phyloP scores from a whole-genome alignment of 1,140 invertebrate species.

The Pemphigus obesinymphae region DNA sequence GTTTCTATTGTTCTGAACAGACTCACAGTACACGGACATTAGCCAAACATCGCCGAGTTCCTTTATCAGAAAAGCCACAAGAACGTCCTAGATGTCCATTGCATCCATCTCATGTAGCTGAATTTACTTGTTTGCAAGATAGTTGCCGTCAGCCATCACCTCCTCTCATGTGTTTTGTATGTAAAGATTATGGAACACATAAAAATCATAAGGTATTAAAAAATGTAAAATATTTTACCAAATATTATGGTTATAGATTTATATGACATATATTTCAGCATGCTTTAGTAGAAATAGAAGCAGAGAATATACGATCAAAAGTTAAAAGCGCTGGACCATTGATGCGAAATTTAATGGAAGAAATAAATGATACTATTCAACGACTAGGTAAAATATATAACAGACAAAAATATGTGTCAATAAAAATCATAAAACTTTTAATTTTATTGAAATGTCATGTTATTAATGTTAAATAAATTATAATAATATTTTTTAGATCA shows the following conservation, averaged over 20 bases:
- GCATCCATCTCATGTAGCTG: slow-evolving; percentile 58
- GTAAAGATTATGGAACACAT: slow-evolving; percentile 60
- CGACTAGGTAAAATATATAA: slow-evolving; percentile 51
- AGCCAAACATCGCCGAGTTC: slow-evolving; percentile 57
- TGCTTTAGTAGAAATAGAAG: slow-evolving; percentile 57
- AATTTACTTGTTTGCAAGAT: slow-evolving; percentile 60
- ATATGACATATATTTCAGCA: slow-evolving; percentile 51
- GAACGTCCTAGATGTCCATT: slow-evolving; percentile 59
- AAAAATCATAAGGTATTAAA: slow-evolving; percentile 56
- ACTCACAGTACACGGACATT: slow-evolving; percentile 60
- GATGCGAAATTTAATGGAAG: slow-evolving; percentile 59
- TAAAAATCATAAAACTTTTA: background rate
- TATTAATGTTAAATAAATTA: background rate
- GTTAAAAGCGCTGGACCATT: slow-evolving; percentile 55
- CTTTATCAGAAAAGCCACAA: slow-evolving; percentile 59
- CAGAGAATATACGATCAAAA: slow-evolving; percentile 56
- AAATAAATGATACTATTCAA: slow-evolving; percentile 57
- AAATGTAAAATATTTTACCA: background rate
- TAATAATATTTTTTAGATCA: slow-evolving; percentile 48
- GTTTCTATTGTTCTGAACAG: slow-evolving; percentile 56
- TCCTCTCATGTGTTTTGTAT: slow-evolving; percentile 58
- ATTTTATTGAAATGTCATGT: background rate
- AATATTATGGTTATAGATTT: background rate
- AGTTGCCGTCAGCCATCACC: slow-evolving; percentile 53
- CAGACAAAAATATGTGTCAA: background rate